These are phyloP conservation scores for Ochlodes sylvanus DNA, from an alignment of 2,888 invertebrate genomes.

Conservation along the genomic window DNA sequence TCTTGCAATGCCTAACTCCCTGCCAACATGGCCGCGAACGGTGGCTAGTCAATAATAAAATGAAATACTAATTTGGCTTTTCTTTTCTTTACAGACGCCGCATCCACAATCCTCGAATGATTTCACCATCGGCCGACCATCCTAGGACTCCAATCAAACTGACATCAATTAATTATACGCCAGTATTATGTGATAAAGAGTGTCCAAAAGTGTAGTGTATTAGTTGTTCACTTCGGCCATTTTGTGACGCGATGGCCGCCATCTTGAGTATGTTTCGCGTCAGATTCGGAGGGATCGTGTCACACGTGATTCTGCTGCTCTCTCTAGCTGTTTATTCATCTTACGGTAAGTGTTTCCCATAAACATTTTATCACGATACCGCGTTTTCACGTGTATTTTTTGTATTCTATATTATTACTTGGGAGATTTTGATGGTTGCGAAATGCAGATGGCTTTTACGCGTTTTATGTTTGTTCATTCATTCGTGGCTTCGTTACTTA, in stretches of 20 bases:
- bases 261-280: constrained; percentile 63
- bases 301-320: constrained; percentile 63
- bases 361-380: constrained; percentile 31
- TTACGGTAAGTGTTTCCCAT: constrained; percentile 64
- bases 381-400: not conserved
- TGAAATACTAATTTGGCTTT: not conserved
- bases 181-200: constrained; percentile 75
- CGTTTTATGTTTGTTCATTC: too few species aligned
- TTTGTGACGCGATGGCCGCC: constrained; percentile 65
- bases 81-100: constrained; percentile 57
- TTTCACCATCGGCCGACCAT: constrained; percentile 49
- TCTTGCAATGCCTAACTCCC: too few species aligned
- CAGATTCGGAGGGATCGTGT: constrained; percentile 58
- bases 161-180: constrained; percentile 26
- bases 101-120: constrained; percentile 62
- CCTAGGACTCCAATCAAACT: constrained; percentile 52
- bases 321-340: constrained; percentile 72
- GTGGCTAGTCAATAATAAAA: not conserved
- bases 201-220: constrained; percentile 57
- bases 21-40: too few species aligned
- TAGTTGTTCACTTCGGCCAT: constrained; percentile 55
- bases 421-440: too few species aligned
- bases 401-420: too few species aligned
- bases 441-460: too few species aligned
- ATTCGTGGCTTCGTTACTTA: too few species aligned